Evolutionary conservation across 2,797 vertebrate species (phyloP).

Genomic region (Danio jaintianensis): DNA sequence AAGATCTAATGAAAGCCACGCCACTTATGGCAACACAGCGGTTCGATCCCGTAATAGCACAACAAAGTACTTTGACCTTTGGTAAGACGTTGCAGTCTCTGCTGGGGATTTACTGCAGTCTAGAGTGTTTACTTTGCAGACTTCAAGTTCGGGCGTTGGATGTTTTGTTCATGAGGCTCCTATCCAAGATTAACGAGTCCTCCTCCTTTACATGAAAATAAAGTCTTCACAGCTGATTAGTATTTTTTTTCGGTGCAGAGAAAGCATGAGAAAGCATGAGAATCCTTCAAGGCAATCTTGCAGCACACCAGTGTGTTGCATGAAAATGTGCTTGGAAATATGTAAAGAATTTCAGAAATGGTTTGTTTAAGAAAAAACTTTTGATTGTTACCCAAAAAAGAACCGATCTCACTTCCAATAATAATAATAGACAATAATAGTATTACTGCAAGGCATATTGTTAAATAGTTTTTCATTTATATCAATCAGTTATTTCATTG

Average conservation of each 20-base stretch:
- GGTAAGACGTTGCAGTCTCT: conserved; percentile 39
- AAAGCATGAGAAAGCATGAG: background rate
- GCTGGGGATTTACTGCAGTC: conserved; percentile 36
- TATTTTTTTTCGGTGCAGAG: conserved; percentile 13
- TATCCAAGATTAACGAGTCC: background rate
- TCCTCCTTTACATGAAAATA: conserved; percentile 20
- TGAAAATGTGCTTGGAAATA: conserved; percentile 6
- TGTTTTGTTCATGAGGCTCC: background rate
- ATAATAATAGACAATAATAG: background rate
- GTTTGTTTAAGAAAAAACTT: background rate
- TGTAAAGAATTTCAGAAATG: background rate
- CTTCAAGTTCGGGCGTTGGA: background rate
- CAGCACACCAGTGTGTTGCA: background rate
- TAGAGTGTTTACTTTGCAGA: conserved; percentile 42
- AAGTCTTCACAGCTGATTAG: conserved; percentile 29
- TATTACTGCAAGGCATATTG: background rate
- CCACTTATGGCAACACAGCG: conserved; percentile 4
- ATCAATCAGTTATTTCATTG: too few species aligned
- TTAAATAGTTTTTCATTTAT: background rate
- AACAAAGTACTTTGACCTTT: conserved; percentile 40
- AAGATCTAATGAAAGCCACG: conserved; percentile 17
- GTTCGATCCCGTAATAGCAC: conserved; percentile 3
- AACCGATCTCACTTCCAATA: background rate
- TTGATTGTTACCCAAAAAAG: too few species aligned
- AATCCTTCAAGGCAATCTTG: background rate